Base-by-base conservation (phyloP, 92 coral and sea anemone species). In the Montipora capitata region DNA sequence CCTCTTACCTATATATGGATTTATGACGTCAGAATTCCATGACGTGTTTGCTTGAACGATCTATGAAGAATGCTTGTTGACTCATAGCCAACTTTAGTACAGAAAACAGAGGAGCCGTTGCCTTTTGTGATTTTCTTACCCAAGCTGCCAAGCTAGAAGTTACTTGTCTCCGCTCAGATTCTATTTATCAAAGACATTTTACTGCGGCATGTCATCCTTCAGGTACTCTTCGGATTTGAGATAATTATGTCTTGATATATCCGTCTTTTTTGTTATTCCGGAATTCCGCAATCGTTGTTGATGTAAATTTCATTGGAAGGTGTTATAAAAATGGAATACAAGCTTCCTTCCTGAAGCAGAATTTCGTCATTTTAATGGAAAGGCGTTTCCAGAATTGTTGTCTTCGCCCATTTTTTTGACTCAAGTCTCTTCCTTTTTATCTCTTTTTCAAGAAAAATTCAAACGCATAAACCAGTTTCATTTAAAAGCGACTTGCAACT, bases 211-310 rank as follows among this genome's bases (percentile, higher is more conserved):
- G 68, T 49, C 85, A 38, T 70, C 76, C 1, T 16, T 63, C 67
- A 81, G 85, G 85, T 81, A 81, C 10, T 48, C 52, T 10, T 48
- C 10, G 10, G 10, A 10, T 48, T 48, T 48, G 45, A 54, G 49
- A 27, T 27, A 66, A 80, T 27, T 80, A 45, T 80, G 16, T 49
- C 15, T 49, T 5, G 18, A 14, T 52, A 69, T 67, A n/a, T 81
- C 85, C 77, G 85, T 81, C 77, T 58, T 72, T 54, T 68, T 56
- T 40, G 77, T 69, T 68, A 40, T 68, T 51, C 85, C 85, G 85
- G 85, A 81, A 81, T 81, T 81, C 85, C 85, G 85, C 18, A 72
- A 56, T 52, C 4, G 85, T 68, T 81, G 67, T 68, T 68, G 68
- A 63, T 40, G 35, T 27, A 27, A 13, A 18, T 17, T 51, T 64